Conservation (phyloP, 2,888 invertebrate species). For the Hermodice carunculata region DNA sequence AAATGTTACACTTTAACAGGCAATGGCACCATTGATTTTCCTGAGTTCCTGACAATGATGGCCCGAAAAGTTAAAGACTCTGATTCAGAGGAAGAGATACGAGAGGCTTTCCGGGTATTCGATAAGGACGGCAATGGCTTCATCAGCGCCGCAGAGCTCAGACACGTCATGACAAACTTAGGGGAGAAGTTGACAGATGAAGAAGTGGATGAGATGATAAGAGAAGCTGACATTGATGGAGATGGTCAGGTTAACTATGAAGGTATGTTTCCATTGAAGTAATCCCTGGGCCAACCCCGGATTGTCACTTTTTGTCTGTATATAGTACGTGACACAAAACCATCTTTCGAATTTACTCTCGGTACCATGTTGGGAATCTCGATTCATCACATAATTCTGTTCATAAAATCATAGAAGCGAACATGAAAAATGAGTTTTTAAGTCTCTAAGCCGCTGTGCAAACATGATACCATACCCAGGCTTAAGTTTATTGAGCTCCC, state of each 20-base stretch:
- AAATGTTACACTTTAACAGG: not conserved
- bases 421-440: no score
- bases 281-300: no score
- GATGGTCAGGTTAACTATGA: constrained; percentile 13
- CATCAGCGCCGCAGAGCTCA: not conserved
- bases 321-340: no score
- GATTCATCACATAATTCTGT: no score
- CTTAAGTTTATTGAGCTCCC: no score
- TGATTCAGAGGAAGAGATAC: constrained; percentile 1
- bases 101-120: constrained; percentile 7
- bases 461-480: no score
- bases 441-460: no score
- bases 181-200: constrained; percentile 10
- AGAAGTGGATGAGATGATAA: constrained; percentile 12
- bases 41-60: constrained; percentile 6
- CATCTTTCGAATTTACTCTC: no score
- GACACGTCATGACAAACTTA: constrained; percentile 5
- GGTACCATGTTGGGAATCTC: no score
- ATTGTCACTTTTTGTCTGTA: no score
- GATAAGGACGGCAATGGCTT: constrained; percentile 13
- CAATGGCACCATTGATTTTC: constrained; percentile 1
- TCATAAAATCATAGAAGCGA: no score
- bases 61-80: not conserved
- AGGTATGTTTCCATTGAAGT: no score
- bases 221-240: constrained; percentile 5